phyloP scores from a whole-genome alignment of 2,888 invertebrate genomes.

The Teleiodes luculella region DNA sequence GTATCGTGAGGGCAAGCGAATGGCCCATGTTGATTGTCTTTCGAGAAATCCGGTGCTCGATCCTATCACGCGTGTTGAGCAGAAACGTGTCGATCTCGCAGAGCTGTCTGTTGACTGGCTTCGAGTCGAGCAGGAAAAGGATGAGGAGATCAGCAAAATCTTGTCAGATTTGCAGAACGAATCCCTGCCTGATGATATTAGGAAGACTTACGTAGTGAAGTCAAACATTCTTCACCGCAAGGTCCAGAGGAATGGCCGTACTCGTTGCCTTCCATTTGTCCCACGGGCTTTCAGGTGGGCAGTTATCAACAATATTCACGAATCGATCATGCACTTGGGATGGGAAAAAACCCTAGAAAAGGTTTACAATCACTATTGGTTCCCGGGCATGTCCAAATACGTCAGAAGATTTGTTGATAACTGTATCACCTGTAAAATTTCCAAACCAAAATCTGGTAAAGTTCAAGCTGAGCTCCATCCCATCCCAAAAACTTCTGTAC shows the following conservation, averaged over 20 bases:
- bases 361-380: slow-evolving; percentile 15
- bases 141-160: neutral
- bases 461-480: slow-evolving; percentile 26
- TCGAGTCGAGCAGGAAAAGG: neutral
- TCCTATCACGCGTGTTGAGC: neutral
- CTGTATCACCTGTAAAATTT: slow-evolving; percentile 29
- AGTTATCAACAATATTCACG: slow-evolving; percentile 21
- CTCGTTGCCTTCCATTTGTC: slow-evolving; percentile 21
- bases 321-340: slow-evolving; percentile 23
- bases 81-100: neutral
- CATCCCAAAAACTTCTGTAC: too few species aligned
- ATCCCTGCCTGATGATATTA: slow-evolving; percentile 11
- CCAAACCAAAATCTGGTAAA: slow-evolving; percentile 26
- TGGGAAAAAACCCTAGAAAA: slow-evolving; percentile 27
- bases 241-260: slow-evolving; percentile 20
- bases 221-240: slow-evolving; percentile 22
- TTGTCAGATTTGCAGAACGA: neutral
- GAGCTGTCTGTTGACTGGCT: neutral
- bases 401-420: slow-evolving; percentile 24
- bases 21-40: too few species aligned
- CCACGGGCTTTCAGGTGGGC: slow-evolving; percentile 25
- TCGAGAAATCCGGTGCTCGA: too few species aligned
- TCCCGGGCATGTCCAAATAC: slow-evolving; percentile 13
- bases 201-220: slow-evolving; percentile 25
- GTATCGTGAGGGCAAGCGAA: too few species aligned